Percentiles rank a stretch among this genome's conserved stretches.
These are phyloP conservation scores for Nasua narica DNA, from an alignment of 2,797 vertebrate genomes.

Conservation along the genomic window DNA sequence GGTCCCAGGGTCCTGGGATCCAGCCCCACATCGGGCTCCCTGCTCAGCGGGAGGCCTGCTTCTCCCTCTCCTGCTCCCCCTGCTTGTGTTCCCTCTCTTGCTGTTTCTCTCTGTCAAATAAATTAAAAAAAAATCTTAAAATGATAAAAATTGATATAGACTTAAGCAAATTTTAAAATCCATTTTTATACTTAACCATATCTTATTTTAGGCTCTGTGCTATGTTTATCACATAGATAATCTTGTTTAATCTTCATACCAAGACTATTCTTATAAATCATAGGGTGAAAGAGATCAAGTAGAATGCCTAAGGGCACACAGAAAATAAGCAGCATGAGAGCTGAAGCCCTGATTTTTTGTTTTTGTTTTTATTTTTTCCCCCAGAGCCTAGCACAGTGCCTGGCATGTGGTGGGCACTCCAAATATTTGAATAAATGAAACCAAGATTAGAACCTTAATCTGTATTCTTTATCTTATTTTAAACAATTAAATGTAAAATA, in stretches of 20 bases:
- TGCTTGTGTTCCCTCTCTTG: too few relatives aligned
- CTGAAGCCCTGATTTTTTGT: not conserved
- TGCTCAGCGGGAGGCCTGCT: too few relatives aligned
- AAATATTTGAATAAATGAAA: not conserved
- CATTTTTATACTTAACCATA: not conserved
- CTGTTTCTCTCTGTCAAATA: too few relatives aligned
- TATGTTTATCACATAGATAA: not conserved
- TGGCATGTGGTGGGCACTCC: not conserved
- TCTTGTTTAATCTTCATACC: not conserved
- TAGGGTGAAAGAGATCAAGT: not conserved
- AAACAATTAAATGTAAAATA: not conserved
- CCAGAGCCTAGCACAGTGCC: not conserved
- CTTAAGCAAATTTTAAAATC: not conserved
- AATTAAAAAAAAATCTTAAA: too few relatives aligned
- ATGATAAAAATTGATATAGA: not conserved
- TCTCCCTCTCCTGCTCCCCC: too few relatives aligned
- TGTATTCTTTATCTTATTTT: not conserved
- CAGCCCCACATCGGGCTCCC: too few relatives aligned
- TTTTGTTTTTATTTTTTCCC: not conserved
- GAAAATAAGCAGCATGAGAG: not conserved
- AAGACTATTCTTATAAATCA: not conserved
- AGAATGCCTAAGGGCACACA: not conserved
- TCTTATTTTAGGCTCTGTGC: not conserved
- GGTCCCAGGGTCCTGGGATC: too few relatives aligned
- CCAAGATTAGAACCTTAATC: not conserved